Conservation (phyloP, 2,113 vertebrate genomes). For the Myotis brandtii region DNA sequence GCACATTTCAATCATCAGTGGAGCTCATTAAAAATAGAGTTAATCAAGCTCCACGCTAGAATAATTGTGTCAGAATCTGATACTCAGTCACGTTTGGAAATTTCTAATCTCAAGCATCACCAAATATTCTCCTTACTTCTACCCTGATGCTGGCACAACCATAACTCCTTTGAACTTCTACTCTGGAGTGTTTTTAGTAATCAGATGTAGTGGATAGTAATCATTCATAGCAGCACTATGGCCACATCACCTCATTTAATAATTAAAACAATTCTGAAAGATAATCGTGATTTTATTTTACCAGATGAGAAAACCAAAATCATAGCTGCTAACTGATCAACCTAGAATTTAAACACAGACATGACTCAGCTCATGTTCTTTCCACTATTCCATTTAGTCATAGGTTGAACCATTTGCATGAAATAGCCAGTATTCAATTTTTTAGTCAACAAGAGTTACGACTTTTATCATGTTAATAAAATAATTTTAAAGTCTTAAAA, state of each 20-base stretch:
- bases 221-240: not conserved
- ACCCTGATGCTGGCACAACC: not conserved
- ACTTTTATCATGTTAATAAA: slow-evolving; percentile 50
- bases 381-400: not conserved
- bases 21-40: slow-evolving; percentile 51
- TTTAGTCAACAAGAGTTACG: slow-evolving; percentile 18
- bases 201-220: not conserved
- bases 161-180: not conserved
- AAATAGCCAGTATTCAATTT: not conserved
- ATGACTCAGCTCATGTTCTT: not conserved
- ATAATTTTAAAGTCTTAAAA: not conserved
- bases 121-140: not conserved
- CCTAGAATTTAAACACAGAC: not conserved
- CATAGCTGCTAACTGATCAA: not conserved
- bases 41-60: not conserved
- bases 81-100: not conserved
- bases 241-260: not conserved
- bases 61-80: not conserved
- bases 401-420: not conserved
- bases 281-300: not conserved
- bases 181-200: not conserved
- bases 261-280: not conserved
- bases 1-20: not conserved
- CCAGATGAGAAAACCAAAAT: not conserved
- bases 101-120: not conserved